A percentile compares a stretch with the other conserved stretches of the same genome.
phyloP scores from a whole-genome alignment of 2,797 vertebrate genomes.

The Lithobates pipiens region DNA sequence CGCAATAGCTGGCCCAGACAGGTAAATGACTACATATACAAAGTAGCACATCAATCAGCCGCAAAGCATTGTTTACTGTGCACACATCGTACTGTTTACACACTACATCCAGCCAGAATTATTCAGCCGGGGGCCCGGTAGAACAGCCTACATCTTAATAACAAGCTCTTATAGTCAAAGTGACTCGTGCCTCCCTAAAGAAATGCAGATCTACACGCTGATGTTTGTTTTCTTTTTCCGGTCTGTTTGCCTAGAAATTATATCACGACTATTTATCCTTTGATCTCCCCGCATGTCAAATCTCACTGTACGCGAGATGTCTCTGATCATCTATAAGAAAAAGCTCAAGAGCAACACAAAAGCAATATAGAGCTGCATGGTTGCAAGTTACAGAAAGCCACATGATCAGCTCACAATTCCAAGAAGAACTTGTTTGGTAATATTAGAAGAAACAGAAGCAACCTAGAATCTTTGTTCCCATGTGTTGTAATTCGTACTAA shows the following conservation, averaged over 20 bases:
- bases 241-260: not conserved
- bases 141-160: not conserved
- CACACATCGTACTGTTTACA: conserved; percentile 47
- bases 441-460: not conserved
- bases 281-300: not conserved
- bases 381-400: not conserved
- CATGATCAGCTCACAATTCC: not conserved
- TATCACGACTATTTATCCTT: not conserved
- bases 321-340: not conserved
- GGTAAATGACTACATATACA: conserved; percentile 49
- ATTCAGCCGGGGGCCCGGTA: conserved; percentile 20
- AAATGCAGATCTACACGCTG: not conserved
- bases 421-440: not conserved
- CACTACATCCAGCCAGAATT: conserved; percentile 26
- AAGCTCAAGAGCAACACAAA: not conserved
- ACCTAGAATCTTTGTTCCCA: not conserved
- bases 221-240: not conserved
- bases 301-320: not conserved
- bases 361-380: not conserved
- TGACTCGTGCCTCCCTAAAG: not conserved
- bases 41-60: conserved; percentile 14
- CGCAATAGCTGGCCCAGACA: conserved; percentile 20
- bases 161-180: not conserved
- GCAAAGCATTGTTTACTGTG: conserved; percentile 31
- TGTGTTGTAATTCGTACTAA: not conserved